Conservation (phyloP, 2,888 invertebrate species). For the Ischnus inquisitorius region DNA sequence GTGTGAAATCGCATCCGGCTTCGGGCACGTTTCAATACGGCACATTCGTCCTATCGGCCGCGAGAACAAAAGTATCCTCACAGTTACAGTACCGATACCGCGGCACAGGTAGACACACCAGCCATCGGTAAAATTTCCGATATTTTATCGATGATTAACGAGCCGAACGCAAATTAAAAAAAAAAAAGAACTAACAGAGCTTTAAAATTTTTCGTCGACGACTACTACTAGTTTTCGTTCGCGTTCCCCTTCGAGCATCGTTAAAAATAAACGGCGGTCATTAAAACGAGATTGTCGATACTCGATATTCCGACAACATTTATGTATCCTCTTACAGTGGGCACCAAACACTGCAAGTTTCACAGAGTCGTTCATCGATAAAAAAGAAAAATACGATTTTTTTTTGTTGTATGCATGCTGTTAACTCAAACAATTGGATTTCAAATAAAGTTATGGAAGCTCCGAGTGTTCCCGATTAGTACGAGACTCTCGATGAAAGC, state of each 20-base stretch:
- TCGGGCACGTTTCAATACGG: neutral
- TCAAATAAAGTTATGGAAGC: conserved; percentile 16
- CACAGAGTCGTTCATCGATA: conserved; percentile 12
- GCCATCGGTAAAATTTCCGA: neutral
- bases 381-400: neutral
- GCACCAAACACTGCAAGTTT: neutral
- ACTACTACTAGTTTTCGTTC: neutral
- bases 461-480: conserved; percentile 11
- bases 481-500: conserved; percentile 3
- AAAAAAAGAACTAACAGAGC: neutral
- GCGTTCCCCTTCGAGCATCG: neutral
- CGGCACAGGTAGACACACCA: neutral
- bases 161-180: conserved; percentile 2
- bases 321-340: neutral
- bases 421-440: conserved; percentile 18
- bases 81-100: neutral
- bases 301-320: conserved; percentile 27
- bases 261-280: conserved; percentile 24
- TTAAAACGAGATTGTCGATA: conserved; percentile 6
- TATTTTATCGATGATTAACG: conserved; percentile 1
- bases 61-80: no score
- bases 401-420: neutral
- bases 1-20: neutral
- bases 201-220: neutral
- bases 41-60: no score